phyloP scores from a whole-genome alignment of 1,140 invertebrate species.

The Scylla paramamosain region DNA sequence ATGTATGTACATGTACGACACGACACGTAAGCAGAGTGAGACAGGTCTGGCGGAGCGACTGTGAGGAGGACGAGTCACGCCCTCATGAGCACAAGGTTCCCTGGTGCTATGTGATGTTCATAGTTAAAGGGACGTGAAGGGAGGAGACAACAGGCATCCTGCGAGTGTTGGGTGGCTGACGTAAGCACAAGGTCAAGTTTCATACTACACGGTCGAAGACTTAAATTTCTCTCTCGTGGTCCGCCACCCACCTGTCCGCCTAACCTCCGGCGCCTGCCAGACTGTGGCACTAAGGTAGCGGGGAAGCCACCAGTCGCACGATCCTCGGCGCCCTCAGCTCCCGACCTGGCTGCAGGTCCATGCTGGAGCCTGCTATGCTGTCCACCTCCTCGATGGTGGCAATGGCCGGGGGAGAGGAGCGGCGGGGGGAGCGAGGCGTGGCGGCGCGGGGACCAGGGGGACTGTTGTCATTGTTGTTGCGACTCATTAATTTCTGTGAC shows the following conservation, averaged over 20 bases:
- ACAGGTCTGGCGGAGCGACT: background rate
- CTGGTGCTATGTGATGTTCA: background rate
- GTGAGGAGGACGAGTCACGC: background rate
- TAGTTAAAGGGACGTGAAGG: background rate
- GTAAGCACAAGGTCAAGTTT: background rate
- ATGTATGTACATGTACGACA: background rate
- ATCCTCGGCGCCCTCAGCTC: slow-evolving; percentile 64
- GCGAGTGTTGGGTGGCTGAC: background rate
- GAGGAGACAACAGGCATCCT: background rate
- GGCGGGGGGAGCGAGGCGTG: background rate
- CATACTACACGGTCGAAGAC: background rate
- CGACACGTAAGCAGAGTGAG: background rate
- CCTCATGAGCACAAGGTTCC: background rate
- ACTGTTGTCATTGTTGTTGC: slow-evolving; percentile 77
- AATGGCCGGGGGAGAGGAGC: slow-evolving; percentile 19
- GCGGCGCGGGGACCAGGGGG: slow-evolving; percentile 51
- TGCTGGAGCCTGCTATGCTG: slow-evolving; percentile 64
- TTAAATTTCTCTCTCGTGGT: background rate
- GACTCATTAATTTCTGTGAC: slow-evolving; percentile 73
- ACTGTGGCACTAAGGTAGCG: slow-evolving; percentile 48
- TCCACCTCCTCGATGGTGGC: slow-evolving; percentile 69
- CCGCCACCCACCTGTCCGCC: background rate
- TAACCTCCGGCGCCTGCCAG: background rate
- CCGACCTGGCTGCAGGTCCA: slow-evolving; percentile 50
- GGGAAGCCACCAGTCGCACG: slow-evolving; percentile 62